These are phyloP conservation scores for Capitella teleta DNA, from an alignment of 1,140 invertebrate species.

Conservation along the genomic window DNA sequence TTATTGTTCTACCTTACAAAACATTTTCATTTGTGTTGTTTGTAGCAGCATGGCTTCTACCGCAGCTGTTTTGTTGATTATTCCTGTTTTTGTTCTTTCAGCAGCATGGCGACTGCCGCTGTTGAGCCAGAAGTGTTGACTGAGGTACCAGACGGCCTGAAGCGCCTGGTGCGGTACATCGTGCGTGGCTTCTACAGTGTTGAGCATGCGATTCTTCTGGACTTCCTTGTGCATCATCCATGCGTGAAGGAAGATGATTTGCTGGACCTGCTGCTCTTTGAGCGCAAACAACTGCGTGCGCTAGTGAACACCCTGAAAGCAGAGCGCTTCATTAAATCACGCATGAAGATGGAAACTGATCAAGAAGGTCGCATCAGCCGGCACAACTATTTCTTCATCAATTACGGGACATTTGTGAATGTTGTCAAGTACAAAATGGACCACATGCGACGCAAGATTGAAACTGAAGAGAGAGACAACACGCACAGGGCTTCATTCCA, in stretches of 20 bases:
- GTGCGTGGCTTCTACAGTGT: slow-evolving; percentile 84
- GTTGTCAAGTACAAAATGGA: slow-evolving; percentile 91
- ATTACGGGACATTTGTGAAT: slow-evolving; percentile 93
- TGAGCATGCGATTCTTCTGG: slow-evolving; percentile 85
- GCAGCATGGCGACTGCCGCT: too few relatives aligned
- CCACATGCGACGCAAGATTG: slow-evolving; percentile 86
- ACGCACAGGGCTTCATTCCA: slow-evolving; percentile 91
- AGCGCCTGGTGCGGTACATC: slow-evolving; percentile 77
- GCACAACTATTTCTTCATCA: slow-evolving; percentile 96
- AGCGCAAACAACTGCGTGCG: slow-evolving; percentile 82
- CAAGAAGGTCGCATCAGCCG: slow-evolving; percentile 89
- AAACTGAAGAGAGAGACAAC: slow-evolving; percentile 85
- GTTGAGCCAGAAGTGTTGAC: slow-evolving; percentile 18
- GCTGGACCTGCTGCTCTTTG: slow-evolving; percentile 83
- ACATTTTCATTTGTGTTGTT: too few relatives aligned
- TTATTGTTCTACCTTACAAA: too few relatives aligned
- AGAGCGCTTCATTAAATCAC: slow-evolving; percentile 86
- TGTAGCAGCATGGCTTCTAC: too few relatives aligned
- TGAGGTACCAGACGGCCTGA: slow-evolving; percentile 48
- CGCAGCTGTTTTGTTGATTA: too few relatives aligned
- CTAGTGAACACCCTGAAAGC: slow-evolving; percentile 73
- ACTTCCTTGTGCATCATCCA: slow-evolving; percentile 87
- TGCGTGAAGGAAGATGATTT: slow-evolving; percentile 97
- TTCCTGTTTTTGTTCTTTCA: too few relatives aligned
- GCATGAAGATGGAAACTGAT: slow-evolving; percentile 86